Base-by-base conservation (phyloP, 1,140 invertebrate species). In the Trypoxylus dichotomus region DNA sequence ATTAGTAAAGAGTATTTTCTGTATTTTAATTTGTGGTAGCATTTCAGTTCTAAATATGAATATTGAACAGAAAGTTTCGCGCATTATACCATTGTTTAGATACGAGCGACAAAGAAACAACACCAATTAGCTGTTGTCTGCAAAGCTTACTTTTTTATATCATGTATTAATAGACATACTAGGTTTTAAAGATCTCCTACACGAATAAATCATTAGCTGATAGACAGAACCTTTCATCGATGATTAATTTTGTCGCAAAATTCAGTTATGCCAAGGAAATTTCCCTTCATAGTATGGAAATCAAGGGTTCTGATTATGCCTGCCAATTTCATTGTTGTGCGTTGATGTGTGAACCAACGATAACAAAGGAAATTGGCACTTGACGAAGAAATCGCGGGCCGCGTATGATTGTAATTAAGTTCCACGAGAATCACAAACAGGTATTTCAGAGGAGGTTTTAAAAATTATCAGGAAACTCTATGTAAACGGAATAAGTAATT, bases 361-460 rank as follows among this genome's bases (percentile, higher is more conserved):
- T 27, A 68, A 68, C 60, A 68, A 68, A 68, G 60, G 21, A 68
- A 68, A 68, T 68, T 68, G 60, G 60, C 24, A 3, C 60, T 27
- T 15, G 19, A 29, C 24, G 24, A 68, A 68, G 8, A 68, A 27
- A 25, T 68, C 25, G 21, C 60, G 19, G 60, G 60, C 24, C 24
- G 19, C 3, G 60, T 27, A 68, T 0, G 19, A 68, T 29, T 27
- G 15, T 68, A 68, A 27, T 24, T 68, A 68, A 68, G 21, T 21
- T 68, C 27, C 19, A 15, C 6, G 21, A 3, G 19, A 29, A 68
- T 11, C 11, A 15, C 60, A 13, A 68, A 68, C 47, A 54, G 2
- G 32, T 2, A 37, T 37, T 37, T 8, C 0, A 37, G 32, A 37
- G 47, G 13, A 10, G 19, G 19, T 21, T 68, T 68, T 68, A 68